Base-by-base conservation (phyloP, 2,797 vertebrate genomes). In the Microchirus variegatus region DNA sequence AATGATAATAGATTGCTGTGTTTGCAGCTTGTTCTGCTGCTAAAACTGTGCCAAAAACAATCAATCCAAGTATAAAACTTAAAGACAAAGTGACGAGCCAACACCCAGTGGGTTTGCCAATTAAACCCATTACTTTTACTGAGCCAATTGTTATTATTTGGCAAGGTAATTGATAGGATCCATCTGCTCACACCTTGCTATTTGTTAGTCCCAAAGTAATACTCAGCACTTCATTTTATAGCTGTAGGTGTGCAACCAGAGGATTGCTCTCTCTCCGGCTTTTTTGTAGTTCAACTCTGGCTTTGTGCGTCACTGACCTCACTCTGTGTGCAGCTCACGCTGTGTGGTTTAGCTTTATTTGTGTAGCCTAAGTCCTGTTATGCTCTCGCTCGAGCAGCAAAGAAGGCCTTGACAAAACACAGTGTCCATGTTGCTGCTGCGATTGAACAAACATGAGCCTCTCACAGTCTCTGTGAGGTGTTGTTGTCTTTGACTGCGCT, bases 341-440 rank as follows among this genome's bases (percentile, higher is more conserved):
- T 31, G 14, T 62, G 75, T 45, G 63, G 50, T 68, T 57, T 6
- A 1, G 42, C 18, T 15, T 58, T 81, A 41, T 84, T 83, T 72
- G 76, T 56, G 47, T 18, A 72, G 62, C 51, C 35, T 66, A 63
- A 82, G 53, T 57, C 59, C 44, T 56, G 50, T 78, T 5, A 31
- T 8, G 8, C 31, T 6, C 31, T 31, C 31, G 7, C 31, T 31
- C 43, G 12, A 75, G 47, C 78, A 61, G 59, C 55, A 45, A 13
- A 19, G 10, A 55, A 50, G 53, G 48, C 59, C 57, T 53, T 61
- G 19, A 58, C 31, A 59, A 67, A 75, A 59, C 64, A 50, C 59
- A 10, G 2, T 38, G 64, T 52, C 41, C 13, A 2, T 13, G 53
- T 41, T 62, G 50, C 47, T 57, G 43, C 64, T 58, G 66, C 10